Conservation (phyloP, 2,113 vertebrate genomes). For the Tenrec ecaudatus region DNA sequence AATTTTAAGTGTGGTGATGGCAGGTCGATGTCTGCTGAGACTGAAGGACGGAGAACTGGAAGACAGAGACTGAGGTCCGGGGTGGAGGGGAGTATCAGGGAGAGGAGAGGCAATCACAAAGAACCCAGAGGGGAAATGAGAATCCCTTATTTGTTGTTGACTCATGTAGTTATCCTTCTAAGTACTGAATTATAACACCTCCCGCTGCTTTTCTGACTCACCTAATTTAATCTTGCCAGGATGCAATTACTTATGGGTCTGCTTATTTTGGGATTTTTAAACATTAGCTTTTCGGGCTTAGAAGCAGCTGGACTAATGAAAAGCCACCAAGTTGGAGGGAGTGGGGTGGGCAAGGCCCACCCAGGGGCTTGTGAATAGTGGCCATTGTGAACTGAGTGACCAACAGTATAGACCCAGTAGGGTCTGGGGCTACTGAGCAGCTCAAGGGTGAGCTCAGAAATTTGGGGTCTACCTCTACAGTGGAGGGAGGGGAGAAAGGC, state of each 20-base stretch:
- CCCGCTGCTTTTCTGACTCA: constrained; percentile 42
- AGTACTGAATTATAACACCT: background rate
- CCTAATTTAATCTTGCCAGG: constrained; percentile 55
- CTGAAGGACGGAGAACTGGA: background rate
- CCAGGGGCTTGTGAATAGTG: background rate
- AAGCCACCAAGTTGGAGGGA: background rate
- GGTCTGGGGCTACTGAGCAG: background rate
- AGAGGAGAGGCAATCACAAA: background rate
- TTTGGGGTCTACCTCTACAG: background rate
- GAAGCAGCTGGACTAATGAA: constrained; percentile 9
- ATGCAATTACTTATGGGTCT: constrained; percentile 29
- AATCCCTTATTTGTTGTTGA: background rate
- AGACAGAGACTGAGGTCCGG: too few relatives aligned
- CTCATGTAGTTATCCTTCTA: background rate
- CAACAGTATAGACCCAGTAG: background rate
- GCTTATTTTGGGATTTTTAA: background rate
- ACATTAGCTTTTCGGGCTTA: constrained; percentile 21
- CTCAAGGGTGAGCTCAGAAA: background rate
- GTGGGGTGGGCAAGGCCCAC: background rate
- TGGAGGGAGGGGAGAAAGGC: background rate
- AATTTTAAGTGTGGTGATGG: background rate
- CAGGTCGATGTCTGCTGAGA: background rate
- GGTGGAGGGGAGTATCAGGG: too few relatives aligned
- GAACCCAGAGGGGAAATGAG: constrained; percentile 7
- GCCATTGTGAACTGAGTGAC: background rate